These are phyloP conservation scores for Contarinia nasturtii DNA, from an alignment of 1,140 invertebrate genomes.

Conservation along the genomic window DNA sequence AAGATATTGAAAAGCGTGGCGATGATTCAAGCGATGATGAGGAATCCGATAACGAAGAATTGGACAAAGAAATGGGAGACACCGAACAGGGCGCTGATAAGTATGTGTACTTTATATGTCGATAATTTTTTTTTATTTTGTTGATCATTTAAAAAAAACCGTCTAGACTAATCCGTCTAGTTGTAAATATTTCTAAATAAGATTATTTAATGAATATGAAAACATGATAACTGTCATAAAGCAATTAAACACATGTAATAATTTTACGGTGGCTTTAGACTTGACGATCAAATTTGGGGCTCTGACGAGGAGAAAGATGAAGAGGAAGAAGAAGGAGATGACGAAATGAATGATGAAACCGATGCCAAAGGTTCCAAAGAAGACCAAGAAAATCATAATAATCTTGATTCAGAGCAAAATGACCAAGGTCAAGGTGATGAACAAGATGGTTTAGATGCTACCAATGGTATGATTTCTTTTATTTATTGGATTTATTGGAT, in stretches of 20 bases:
- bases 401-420: slow-evolving; percentile 37
- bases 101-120: slow-evolving; percentile 28
- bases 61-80: slow-evolving; percentile 92
- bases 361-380: slow-evolving; percentile 48
- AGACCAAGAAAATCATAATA: slow-evolving; percentile 42
- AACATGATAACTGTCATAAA: not conserved
- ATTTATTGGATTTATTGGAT: not conserved
- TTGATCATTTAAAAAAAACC: not conserved
- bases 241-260: not conserved
- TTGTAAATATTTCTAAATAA: too few relatives aligned
- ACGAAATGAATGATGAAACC: slow-evolving; percentile 39
- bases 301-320: slow-evolving; percentile 55
- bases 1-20: slow-evolving; percentile 49
- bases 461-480: slow-evolving; percentile 15
- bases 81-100: slow-evolving; percentile 65
- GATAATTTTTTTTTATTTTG: slow-evolving; percentile 3
- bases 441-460: slow-evolving; percentile 23
- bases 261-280: slow-evolving; percentile 11
- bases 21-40: slow-evolving; percentile 41
- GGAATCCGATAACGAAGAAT: slow-evolving; percentile 47
- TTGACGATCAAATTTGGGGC: slow-evolving; percentile 77
- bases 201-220: too few relatives aligned
- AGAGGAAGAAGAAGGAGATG: slow-evolving; percentile 36
- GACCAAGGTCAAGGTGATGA: slow-evolving; percentile 32
- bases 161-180: too few relatives aligned